These are phyloP conservation scores for Serranus cabrilla DNA, from an alignment of 2,797 vertebrate genomes.

Conservation along the genomic window DNA sequence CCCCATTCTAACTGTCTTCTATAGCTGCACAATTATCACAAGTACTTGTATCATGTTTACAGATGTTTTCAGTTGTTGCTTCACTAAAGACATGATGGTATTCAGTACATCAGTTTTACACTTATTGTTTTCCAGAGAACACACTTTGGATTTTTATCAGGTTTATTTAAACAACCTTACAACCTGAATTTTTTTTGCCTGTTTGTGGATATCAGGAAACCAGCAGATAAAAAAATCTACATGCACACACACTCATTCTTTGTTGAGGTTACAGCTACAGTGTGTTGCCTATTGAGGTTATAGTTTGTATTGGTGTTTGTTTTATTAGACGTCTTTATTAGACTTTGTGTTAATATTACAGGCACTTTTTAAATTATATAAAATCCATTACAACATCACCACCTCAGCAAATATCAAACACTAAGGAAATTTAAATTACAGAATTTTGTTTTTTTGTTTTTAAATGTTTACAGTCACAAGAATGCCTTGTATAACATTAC, in stretches of 20 bases:
- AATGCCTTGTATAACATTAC: neutral
- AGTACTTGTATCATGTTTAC: neutral
- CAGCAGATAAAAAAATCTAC: neutral
- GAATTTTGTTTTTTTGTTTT: slow-evolving; percentile 1
- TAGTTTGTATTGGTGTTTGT: neutral
- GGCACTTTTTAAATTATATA: neutral
- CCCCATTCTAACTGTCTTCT: neutral
- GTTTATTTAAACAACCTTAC: neutral
- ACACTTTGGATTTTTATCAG: neutral
- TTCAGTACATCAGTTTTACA: neutral
- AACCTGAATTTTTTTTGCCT: neutral
- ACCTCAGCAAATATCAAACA: neutral
- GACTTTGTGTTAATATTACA: neutral
- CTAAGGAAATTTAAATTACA: neutral
- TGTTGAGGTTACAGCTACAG: too few relatives aligned
- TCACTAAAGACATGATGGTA: neutral
- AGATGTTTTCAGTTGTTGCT: neutral
- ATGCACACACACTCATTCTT: too few relatives aligned
- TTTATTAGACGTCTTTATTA: neutral
- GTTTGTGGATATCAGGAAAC: slow-evolving; percentile 6
- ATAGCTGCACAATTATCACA: neutral
- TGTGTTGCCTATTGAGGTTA: neutral
- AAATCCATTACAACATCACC: neutral
- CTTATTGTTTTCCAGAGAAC: neutral
- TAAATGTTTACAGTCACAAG: neutral